A percentile compares a stretch with the other conserved stretches of the same genome.
phyloP scores from a whole-genome alignment of 2,113 vertebrate genomes.

The Halichoeres trimaculatus region DNA sequence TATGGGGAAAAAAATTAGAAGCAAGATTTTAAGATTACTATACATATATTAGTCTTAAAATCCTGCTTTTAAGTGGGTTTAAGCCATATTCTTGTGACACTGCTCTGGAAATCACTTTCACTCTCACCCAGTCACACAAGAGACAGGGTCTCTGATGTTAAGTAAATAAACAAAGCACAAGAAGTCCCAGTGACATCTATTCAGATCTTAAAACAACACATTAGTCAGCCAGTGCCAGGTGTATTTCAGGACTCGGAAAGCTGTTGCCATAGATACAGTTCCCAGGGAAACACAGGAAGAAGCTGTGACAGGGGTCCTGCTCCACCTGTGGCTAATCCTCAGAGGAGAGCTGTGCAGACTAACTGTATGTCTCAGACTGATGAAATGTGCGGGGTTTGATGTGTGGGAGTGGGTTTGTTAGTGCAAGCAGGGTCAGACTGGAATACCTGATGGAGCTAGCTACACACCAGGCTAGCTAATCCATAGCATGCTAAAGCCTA shows the following conservation, averaged over 20 bases:
- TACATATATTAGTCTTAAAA: conserved; percentile 5
- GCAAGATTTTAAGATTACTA: no score
- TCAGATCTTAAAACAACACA: conserved; percentile 49
- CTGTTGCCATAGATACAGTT: conserved; percentile 83
- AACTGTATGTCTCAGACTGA: conserved; percentile 5
- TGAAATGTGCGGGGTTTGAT: not conserved
- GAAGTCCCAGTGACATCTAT: conserved; percentile 20
- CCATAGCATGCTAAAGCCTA: not conserved
- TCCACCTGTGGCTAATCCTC: conserved; percentile 81
- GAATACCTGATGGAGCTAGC: not conserved
- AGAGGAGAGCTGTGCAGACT: conserved; percentile 43
- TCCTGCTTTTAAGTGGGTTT: not conserved
- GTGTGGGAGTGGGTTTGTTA: not conserved
- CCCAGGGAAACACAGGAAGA: conserved; percentile 74
- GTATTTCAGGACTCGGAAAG: conserved; percentile 72
- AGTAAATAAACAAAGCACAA: not conserved
- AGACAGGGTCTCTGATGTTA: not conserved
- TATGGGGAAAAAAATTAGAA: no score
- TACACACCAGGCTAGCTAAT: not conserved
- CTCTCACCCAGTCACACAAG: not conserved
- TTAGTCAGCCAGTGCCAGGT: conserved; percentile 61
- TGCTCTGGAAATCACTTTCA: not conserved
- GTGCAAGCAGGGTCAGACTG: not conserved
- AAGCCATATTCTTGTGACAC: not conserved
- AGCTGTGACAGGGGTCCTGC: conserved; percentile 74